Evolutionary conservation across 1,140 invertebrate species (phyloP).

Genomic region (Bombus huntii): DNA sequence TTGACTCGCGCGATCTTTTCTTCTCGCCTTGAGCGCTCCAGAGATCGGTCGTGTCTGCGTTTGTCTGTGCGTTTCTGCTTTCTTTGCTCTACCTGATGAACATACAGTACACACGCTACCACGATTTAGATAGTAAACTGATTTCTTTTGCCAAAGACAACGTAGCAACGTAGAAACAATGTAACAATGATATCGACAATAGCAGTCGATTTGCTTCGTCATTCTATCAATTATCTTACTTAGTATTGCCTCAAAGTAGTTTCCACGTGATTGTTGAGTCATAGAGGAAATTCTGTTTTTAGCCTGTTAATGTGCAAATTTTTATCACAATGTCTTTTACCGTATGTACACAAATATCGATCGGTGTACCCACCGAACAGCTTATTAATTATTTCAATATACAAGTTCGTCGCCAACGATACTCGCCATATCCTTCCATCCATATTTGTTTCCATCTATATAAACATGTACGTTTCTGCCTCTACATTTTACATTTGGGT

Average conservation of each 20-base stretch:
- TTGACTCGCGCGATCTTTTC: slow-evolving; percentile 41
- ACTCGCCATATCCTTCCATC: too few relatives aligned
- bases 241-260: neutral
- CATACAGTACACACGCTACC: too few relatives aligned
- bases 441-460: too few relatives aligned
- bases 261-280: too few relatives aligned
- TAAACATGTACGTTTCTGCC: too few relatives aligned
- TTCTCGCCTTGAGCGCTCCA: slow-evolving; percentile 29
- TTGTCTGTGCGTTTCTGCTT: neutral
- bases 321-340: neutral
- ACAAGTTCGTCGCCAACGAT: neutral
- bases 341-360: neutral
- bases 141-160: too few relatives aligned
- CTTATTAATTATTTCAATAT: slow-evolving; percentile 22
- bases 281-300: neutral
- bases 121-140: too few relatives aligned
- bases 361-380: neutral
- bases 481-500: too few relatives aligned
- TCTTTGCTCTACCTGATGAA: neutral
- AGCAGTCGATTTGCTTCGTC: too few relatives aligned
- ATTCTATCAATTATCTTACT: neutral
- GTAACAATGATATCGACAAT: neutral
- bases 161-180: neutral
- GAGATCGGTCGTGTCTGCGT: neutral
- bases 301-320: neutral